These are phyloP conservation scores for Panorpa germanica DNA, from an alignment of 2,888 invertebrate genomes.

Conservation along the genomic window DNA sequence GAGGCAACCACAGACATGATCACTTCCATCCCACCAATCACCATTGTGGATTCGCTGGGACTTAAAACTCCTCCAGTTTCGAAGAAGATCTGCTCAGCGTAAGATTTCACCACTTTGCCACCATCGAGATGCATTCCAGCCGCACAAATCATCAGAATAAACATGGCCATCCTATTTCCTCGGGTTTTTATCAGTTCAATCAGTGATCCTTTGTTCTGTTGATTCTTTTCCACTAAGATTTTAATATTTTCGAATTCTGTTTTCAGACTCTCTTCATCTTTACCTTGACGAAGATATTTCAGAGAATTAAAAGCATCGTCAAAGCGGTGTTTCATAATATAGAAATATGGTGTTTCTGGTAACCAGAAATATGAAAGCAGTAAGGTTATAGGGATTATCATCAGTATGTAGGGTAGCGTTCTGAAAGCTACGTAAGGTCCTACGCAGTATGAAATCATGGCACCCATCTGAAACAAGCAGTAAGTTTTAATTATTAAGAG, in stretches of 20 bases:
- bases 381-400: conserved; percentile 33
- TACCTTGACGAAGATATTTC: conserved; percentile 34
- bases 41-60: conserved; percentile 33
- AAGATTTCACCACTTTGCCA: conserved; percentile 40
- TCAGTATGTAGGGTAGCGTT: conserved; percentile 31
- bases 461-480: too few species aligned
- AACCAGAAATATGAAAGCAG: too few species aligned
- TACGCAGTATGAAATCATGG: conserved; percentile 38
- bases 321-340: conserved; percentile 30
- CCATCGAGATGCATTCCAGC: conserved; percentile 43
- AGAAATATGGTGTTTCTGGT: conserved; percentile 46
- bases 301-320: conserved; percentile 36
- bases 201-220: conserved; percentile 30
- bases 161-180: conserved; percentile 39
- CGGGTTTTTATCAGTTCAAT: conserved; percentile 31
- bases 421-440: conserved; percentile 35
- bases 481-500: too few species aligned
- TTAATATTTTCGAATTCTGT: conserved; percentile 34
- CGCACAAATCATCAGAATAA: conserved; percentile 37
- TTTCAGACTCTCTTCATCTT: too few species aligned
- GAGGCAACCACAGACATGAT: conserved; percentile 34
- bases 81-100: conserved; percentile 41
- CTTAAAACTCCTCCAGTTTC: conserved; percentile 24
- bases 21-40: conserved; percentile 35
- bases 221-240: conserved; percentile 30